Evolutionary conservation across 1,140 invertebrate species (phyloP), one percentile per base, ranked within the genome.

Genomic region (Zophobas morio): DNA sequence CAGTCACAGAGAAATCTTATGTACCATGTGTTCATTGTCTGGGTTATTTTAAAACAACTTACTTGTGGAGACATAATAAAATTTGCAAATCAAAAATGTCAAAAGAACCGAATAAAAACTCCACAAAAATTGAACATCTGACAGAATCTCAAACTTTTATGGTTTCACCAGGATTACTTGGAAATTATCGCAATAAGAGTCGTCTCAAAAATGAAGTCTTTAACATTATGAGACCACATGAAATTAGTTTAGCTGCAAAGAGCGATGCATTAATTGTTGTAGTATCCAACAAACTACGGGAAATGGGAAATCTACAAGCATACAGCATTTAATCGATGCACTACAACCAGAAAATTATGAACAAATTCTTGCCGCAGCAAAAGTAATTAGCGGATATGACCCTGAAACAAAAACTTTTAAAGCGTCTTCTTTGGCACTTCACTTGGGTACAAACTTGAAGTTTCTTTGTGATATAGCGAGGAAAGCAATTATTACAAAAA

Each of bases 331-430:
- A 20, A 49, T 80, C 36, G 78, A 79, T 73, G n/a, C 60, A 1
- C 36, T 79, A 46, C 74, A 70, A 63, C 79, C 79, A n/a, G 57
- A 81, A 76, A 57, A 72, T 8, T 81, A 75, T 39, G 35, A 73
- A 34, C 0, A 8, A 32, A 8, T 82, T 57, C 42, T 82, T 8
- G 5, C 47, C 1, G 79, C 79, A 37, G 33, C 74, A 1, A 81
- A 81, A 79, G 51, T 77, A 4, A 76, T 82, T 3, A 79, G 79
- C 49, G 79, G 81, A 1, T 81, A 78, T 63, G 36, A 81, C 53
- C n/a, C 20, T 6, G 47, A 71, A 70, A 70, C 8, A 1, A 75
- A 77, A 79, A 77, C 42, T 34, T 82, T 78, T 72, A 73, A 76
- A 73, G 54, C 81, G 6, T 51, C 79, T 20, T 82, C 81, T 3